Evolutionary conservation across 2,113 vertebrate species (phyloP).

Genomic region (Gambusia holbrooki): DNA sequence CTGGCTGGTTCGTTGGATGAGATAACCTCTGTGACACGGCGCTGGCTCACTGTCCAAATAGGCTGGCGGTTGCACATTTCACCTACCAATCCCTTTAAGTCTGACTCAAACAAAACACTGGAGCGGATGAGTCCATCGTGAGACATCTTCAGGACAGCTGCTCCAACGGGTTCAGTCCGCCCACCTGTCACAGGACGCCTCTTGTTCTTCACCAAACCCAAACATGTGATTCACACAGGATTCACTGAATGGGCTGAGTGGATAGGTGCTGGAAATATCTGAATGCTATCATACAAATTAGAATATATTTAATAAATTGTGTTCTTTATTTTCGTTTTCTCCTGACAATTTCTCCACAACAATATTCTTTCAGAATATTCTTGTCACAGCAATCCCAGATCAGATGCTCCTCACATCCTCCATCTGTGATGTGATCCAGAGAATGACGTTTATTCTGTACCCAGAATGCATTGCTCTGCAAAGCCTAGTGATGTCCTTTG

Average conservation of each 20-base stretch:
- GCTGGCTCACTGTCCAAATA: constrained; percentile 32
- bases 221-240: background rate
- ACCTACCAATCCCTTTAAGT: constrained; percentile 56
- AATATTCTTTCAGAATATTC: too few species aligned
- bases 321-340: too few species aligned
- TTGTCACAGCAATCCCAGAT: too few species aligned
- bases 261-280: background rate
- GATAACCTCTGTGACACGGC: constrained; percentile 2
- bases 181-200: constrained; percentile 25
- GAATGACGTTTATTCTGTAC: too few species aligned
- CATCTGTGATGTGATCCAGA: too few species aligned
- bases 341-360: too few species aligned
- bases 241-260: background rate
- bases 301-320: too few species aligned
- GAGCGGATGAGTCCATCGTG: constrained; percentile 58
- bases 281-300: too few species aligned
- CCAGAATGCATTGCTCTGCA: too few species aligned
- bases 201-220: constrained; percentile 3
- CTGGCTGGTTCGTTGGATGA: background rate
- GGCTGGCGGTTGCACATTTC: constrained; percentile 44
- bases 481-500: too few species aligned
- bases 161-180: constrained; percentile 28
- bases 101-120: constrained; percentile 60
- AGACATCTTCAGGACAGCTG: constrained; percentile 66
- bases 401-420: too few species aligned